Conservation (phyloP, 2,888 invertebrate species). For the Cremastinae sp. region DNA sequence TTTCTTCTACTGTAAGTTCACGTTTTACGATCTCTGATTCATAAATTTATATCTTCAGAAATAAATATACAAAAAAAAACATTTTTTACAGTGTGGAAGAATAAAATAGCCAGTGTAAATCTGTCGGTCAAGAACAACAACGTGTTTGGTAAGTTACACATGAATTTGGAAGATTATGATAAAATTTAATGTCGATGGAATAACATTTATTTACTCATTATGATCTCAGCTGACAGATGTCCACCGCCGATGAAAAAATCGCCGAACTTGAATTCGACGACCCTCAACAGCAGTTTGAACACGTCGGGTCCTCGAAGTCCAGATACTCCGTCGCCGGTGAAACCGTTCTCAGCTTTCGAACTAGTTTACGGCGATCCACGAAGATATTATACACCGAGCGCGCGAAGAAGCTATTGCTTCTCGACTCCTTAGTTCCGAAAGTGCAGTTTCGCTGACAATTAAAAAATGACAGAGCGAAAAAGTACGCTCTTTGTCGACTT, state of each 20-base stretch:
- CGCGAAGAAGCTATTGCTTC: slow-evolving; percentile 69
- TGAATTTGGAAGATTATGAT: slow-evolving; percentile 1
- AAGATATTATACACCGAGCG: slow-evolving; percentile 67
- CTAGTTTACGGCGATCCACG: slow-evolving; percentile 73
- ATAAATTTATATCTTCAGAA: neutral
- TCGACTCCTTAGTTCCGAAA: slow-evolving; percentile 51
- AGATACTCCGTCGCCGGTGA: slow-evolving; percentile 72
- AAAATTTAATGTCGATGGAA: slow-evolving; percentile 5
- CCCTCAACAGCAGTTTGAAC: slow-evolving; percentile 61
- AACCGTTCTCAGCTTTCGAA: slow-evolving; percentile 76
- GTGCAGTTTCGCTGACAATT: neutral
- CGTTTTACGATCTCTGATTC: neutral
- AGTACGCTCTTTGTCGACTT: slow-evolving; percentile 4
- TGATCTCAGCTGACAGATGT: slow-evolving; percentile 73
- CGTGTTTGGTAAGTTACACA: slow-evolving; percentile 74
- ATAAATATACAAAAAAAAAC: neutral
- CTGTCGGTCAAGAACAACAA: slow-evolving; percentile 73
- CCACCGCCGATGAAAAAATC: slow-evolving; percentile 74
- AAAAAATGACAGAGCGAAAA: neutral
- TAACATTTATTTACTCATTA: no score
- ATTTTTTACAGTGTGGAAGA: slow-evolving; percentile 74
- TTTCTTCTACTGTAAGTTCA: slow-evolving; percentile 74
- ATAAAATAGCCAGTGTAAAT: slow-evolving; percentile 73
- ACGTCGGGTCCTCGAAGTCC: slow-evolving; percentile 71
- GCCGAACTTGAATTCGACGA: slow-evolving; percentile 65